These are phyloP conservation scores for Brachirus orientalis DNA, from an alignment of 2,113 vertebrate genomes.

Conservation along the genomic window DNA sequence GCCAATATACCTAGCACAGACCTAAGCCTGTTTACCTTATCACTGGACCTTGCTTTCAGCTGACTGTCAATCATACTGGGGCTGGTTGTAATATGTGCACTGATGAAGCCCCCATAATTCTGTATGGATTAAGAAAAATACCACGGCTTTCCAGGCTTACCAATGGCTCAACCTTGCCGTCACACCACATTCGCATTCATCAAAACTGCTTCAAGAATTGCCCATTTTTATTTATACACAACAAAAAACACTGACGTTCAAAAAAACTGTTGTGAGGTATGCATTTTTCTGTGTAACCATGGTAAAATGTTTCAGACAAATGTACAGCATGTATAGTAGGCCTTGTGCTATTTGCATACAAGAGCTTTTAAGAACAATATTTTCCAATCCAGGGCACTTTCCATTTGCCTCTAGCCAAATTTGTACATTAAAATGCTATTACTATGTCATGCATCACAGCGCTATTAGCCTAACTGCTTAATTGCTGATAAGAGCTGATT, in stretches of 20 bases:
- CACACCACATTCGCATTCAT: slow-evolving; percentile 25
- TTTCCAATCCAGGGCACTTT: neutral
- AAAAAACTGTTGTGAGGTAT: neutral
- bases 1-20: neutral
- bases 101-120: slow-evolving; percentile 66
- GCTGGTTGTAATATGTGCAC: slow-evolving; percentile 47
- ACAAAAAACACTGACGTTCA: slow-evolving; percentile 1
- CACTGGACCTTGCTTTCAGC: slow-evolving; percentile 2
- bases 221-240: slow-evolving; percentile 29
- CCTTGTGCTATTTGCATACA: neutral
- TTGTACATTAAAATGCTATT: slow-evolving; percentile 43
- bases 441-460: slow-evolving; percentile 7
- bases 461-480: slow-evolving; percentile 34
- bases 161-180: slow-evolving; percentile 35
- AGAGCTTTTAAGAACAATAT: no score
- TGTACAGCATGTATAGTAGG: neutral
- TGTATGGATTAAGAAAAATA: slow-evolving; percentile 68
- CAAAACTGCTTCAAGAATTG: slow-evolving; percentile 36
- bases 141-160: slow-evolving; percentile 49
- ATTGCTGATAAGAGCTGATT: slow-evolving; percentile 53
- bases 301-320: neutral
- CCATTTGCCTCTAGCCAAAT: slow-evolving; percentile 15
- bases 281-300: neutral
- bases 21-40: slow-evolving; percentile 1
- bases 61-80: slow-evolving; percentile 49